Evolutionary conservation across 2,888 invertebrate species (phyloP), one percentile per base, ranked within the genome.

Genomic region (Gryllus longicercus): DNA sequence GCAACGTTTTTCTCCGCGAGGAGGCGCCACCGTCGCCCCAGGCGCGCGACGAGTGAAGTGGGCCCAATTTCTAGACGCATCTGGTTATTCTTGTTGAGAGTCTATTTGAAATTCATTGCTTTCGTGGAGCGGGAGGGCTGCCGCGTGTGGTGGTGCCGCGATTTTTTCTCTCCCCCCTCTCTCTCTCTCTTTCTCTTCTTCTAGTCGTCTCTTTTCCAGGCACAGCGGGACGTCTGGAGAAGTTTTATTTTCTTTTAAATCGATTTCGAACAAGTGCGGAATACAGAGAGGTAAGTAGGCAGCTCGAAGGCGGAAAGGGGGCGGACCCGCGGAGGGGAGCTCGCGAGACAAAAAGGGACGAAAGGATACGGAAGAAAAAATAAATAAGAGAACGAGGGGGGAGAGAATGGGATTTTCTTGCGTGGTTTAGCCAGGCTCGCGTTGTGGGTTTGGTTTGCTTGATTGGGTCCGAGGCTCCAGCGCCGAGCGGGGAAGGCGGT

Each of bases 21-120:
- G 38, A 38, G 38, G 38, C 38, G 38, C 38, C 38, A 38, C 38
- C 38, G 38, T 38, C 38, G 38, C 38, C 38, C 38, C 8, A 8
- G 38, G 8, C 38, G 38, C 38, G 63, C 63, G 4, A 18, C 63
- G 63, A 63, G n/a, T n/a, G 63, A 63, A 63, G n/a, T 14, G n/a
- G 63, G 63, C 12, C 16, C 63, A 63, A 63, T 63, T 63, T 63
- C 63, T 63, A 63, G 63, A 63, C 63, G 63, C 63, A 63, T 63
- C 63, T 63, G 63, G 63, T 63, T 63, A 63, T 63, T 63, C 63
- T 63, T 63, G 63, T 63, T 63, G 63, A 63, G 63, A 63, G 63
- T 63, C 63, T 63, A 16, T 63, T 63, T 63, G 63, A 63, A 63
- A 63, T 63, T 63, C 63, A 63, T 63, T 63, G 63, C 63, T 63